phyloP scores from a whole-genome alignment of 2,888 invertebrate species.

The Dromius quadrimaculatus region DNA sequence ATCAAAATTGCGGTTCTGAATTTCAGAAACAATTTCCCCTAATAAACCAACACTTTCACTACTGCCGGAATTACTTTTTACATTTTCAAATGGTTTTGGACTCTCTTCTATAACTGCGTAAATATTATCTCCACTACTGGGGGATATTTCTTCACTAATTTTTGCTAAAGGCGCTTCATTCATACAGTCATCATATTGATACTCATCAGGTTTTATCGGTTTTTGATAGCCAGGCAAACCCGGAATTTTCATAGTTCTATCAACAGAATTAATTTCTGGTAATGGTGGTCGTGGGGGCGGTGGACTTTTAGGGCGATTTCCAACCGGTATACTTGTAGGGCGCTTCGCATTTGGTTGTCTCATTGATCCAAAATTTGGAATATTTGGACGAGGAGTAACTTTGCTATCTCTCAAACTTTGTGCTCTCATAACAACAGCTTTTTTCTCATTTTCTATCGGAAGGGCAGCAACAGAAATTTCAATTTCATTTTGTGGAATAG shows the following conservation, averaged over 20 bases:
- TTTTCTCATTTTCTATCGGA: conserved; percentile 72
- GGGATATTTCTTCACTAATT: conserved; percentile 74
- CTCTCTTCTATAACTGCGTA: conserved; percentile 90
- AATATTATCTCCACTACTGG: conserved; percentile 77
- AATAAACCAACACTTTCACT: conserved; percentile 82
- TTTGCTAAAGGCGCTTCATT: conserved; percentile 75
- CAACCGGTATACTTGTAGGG: conserved; percentile 79
- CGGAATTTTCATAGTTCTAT: conserved; percentile 63
- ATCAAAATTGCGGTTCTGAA: conserved; percentile 86
- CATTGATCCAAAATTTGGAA: conserved; percentile 88
- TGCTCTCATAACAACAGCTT: conserved; percentile 78
- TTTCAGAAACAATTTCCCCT: conserved; percentile 89
- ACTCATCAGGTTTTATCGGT: conserved; percentile 62
- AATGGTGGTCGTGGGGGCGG: conserved; percentile 79
- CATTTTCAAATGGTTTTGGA: conserved; percentile 66
- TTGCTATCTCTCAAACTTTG: conserved; percentile 83
- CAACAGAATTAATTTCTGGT: conserved; percentile 62
- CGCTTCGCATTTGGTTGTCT: conserved; percentile 77
- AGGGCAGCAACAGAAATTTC: conserved; percentile 73
- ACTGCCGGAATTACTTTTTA: conserved; percentile 68
- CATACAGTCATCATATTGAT: conserved; percentile 85
- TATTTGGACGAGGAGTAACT: conserved; percentile 68
- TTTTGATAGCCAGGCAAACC: conserved; percentile 72
- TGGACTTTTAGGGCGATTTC: conserved; percentile 79
- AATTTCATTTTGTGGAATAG: conserved; percentile 80